Base-by-base conservation (phyloP, 2,888 invertebrate genomes). In the Urechis unicinctus region DNA sequence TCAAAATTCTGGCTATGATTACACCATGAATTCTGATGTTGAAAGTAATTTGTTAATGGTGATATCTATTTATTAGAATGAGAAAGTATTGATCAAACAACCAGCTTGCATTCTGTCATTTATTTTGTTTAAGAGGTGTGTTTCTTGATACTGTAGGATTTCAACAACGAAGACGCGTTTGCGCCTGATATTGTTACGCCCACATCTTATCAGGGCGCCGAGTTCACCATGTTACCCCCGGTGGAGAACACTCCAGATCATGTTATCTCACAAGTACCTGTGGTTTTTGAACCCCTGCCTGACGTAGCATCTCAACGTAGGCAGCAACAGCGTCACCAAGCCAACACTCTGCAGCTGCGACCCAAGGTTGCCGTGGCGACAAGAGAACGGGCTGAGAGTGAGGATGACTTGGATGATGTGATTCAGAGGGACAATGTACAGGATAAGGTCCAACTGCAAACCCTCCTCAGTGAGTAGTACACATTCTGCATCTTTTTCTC, bases 281-380 rank as follows among this genome's bases (percentile, higher is more conserved):
- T 61, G 22, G 50, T 58, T 55, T 66, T 75, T 59, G 75, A 75
- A 61, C 74, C 75, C 0, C 61, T 75, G 44, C 75, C 75, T 41
- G 72, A 74, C 54, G 66, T 73, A 28, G 53, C 57, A 30, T 22
- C 44, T 5, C 51, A 54, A 29, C 49, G 53, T 13, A 48, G 52
- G 30, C 17, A 13, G 36, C 50, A 25, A 17, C 44, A 45, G 41
- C 45, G 41, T 17, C 31, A 36, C 21, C 51, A 50, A 21, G 43
- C 6, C 43, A 50, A 50, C 36, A n/a, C 30, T 9, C 6, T 5
- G 13, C 42, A 25, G 25, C 52, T 52, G 6, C 5, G 52, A 26
- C 52, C 52, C 9, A 42, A 44, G n/a, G 36, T 36, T 17, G 9
- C 36, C 36, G 17, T 36, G 36, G 36, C 17, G 17, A 36, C 36